phyloP scores from a whole-genome alignment of 1,140 invertebrate genomes.

The Zophobas atratus region DNA sequence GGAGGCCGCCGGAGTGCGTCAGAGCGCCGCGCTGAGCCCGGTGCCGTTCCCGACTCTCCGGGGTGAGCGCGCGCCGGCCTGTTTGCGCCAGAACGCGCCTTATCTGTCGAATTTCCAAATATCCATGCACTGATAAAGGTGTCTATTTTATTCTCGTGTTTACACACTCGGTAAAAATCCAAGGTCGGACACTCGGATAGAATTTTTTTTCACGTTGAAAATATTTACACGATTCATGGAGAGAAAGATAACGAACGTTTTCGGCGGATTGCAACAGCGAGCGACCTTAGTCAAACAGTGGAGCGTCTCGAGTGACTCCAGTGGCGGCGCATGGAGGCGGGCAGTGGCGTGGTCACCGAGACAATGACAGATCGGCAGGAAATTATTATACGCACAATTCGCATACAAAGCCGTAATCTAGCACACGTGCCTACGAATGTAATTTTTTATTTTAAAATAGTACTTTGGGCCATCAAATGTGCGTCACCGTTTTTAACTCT shows the following conservation, averaged over 20 bases:
- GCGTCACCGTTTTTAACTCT: no score
- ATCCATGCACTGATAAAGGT: slow-evolving; percentile 33
- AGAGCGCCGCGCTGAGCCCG: background rate
- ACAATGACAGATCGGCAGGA: no score
- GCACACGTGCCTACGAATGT: no score
- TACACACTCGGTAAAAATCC: slow-evolving; percentile 37
- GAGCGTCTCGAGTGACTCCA: background rate
- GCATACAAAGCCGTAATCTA: no score
- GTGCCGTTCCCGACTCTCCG: slow-evolving; percentile 3
- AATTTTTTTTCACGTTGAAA: slow-evolving; percentile 35
- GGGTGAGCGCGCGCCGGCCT: no score
- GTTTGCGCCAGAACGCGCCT: background rate
- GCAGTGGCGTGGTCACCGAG: no score
- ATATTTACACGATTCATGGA: slow-evolving; percentile 30
- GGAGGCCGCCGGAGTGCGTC: background rate
- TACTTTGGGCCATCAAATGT: no score
- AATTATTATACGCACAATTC: no score
- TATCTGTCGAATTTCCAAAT: slow-evolving; percentile 41
- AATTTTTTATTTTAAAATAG: no score
- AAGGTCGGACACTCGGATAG: slow-evolving; percentile 29
- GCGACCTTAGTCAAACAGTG: background rate
- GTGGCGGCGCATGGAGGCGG: background rate
- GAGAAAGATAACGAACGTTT: slow-evolving; percentile 11
- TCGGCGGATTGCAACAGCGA: slow-evolving; percentile 12
- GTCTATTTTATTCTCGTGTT: slow-evolving; percentile 31